Conservation (phyloP, 2,113 vertebrate species). For the Alethe castanea region DNA sequence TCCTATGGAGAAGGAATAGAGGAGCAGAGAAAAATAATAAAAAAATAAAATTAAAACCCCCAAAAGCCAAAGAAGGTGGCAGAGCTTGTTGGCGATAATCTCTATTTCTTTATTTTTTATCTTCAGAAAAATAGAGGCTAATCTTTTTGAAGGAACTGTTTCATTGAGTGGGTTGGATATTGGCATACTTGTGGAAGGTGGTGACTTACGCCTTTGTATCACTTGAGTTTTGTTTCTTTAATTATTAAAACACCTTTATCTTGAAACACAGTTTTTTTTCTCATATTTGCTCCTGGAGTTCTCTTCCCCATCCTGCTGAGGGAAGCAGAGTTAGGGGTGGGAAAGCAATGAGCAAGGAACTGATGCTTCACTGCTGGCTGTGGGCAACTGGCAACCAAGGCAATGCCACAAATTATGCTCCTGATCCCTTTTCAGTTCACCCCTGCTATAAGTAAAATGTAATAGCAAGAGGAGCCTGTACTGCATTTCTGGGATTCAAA, state of each 20-base stretch:
- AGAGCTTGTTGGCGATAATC: background rate
- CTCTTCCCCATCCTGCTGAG: background rate
- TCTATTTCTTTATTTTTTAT: background rate
- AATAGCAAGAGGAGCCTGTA: background rate
- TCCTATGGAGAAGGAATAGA: background rate
- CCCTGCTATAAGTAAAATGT: background rate
- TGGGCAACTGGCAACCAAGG: background rate
- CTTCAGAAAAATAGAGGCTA: background rate
- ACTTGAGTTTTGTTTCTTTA: background rate
- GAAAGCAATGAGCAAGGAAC: background rate
- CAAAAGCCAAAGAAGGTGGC: background rate
- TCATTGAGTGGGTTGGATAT: background rate
- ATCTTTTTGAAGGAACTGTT: background rate
- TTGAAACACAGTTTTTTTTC: background rate
- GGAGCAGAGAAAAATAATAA: background rate
- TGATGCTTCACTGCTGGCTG: background rate
- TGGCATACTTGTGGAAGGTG: accelerated
- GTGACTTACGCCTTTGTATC: background rate
- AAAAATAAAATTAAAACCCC: background rate
- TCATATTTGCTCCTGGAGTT: background rate
- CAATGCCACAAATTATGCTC: background rate
- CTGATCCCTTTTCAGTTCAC: background rate
- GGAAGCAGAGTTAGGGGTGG: background rate
- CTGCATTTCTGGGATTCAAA: background rate
- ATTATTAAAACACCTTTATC: background rate